Percentiles rank a stretch among this genome's conserved stretches.
These are phyloP conservation scores for Epizoanthus ramosus DNA, from an alignment of 92 coral and sea anemone genomes.

Conservation along the genomic window DNA sequence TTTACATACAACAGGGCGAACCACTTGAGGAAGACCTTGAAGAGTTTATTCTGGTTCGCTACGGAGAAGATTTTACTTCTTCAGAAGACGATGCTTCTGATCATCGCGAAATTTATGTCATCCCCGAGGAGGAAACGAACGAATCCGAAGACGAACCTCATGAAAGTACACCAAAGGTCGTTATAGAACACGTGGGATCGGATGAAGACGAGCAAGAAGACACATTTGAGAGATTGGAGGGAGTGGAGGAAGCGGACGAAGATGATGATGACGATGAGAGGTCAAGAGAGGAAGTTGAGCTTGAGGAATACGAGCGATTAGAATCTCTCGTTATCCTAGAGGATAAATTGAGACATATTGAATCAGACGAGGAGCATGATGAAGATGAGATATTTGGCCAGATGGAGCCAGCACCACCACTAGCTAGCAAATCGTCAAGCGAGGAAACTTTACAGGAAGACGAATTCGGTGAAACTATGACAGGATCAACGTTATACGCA, in stretches of 20 bases:
- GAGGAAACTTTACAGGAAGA: constrained; percentile 77
- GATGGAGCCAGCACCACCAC: constrained; percentile 54
- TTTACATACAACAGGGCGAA: constrained; percentile 76
- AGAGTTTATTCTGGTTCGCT: constrained; percentile 83
- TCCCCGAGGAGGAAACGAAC: constrained; percentile 80
- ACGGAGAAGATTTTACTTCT: constrained; percentile 64
- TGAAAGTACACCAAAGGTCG: constrained; percentile 34
- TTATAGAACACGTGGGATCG: constrained; percentile 3
- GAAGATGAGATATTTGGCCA: constrained; percentile 54
- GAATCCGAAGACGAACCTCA: constrained; percentile 56
- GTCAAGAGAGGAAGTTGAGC: constrained; percentile 57
- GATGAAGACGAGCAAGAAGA: constrained; percentile 68
- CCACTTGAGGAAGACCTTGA: constrained; percentile 83
- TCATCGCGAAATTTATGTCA: constrained; percentile 88
- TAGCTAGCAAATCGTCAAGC: constrained; percentile 60
- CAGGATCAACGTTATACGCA: constrained; percentile 52
- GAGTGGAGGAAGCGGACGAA: constrained; percentile 47
- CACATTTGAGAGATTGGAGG: constrained; percentile 38
- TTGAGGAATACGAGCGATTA: constrained; percentile 88
- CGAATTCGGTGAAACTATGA: constrained; percentile 68
- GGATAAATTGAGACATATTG: constrained; percentile 90
- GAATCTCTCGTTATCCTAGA: constrained; percentile 88
- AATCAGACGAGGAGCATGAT: constrained; percentile 75
- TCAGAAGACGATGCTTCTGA: constrained; percentile 76
- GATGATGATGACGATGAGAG: constrained; percentile 63